phyloP scores from a whole-genome alignment of 2,888 invertebrate genomes.

The Rhamnusium bicolor region DNA sequence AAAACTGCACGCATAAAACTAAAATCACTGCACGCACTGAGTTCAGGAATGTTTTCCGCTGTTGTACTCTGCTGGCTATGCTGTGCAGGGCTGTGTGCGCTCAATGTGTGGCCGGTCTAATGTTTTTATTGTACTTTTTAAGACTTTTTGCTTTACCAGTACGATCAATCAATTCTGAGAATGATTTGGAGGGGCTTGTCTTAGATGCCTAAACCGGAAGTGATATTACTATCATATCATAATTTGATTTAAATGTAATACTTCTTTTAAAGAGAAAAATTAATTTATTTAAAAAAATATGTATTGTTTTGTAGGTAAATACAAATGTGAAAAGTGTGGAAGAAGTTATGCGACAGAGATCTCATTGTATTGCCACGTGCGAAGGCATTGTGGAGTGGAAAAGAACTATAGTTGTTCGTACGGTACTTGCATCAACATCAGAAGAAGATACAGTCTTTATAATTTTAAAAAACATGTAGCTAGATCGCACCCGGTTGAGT shows the following conservation, averaged over 20 bases:
- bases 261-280: neutral
- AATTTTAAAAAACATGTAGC: constrained; percentile 26
- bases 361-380: constrained; percentile 11
- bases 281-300: neutral
- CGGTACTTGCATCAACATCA: constrained; percentile 1
- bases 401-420: constrained; percentile 9
- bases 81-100: too few species aligned
- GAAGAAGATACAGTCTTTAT: constrained; percentile 18
- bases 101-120: too few species aligned
- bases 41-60: too few species aligned
- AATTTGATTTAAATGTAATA: neutral
- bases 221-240: neutral
- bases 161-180: too few species aligned
- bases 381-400: constrained; percentile 17
- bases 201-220: too few species aligned
- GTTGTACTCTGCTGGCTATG: too few species aligned
- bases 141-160: too few species aligned
- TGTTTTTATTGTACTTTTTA: too few species aligned
- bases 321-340: constrained; percentile 22
- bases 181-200: too few species aligned
- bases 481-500: constrained; percentile 23
- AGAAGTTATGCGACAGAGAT: constrained; percentile 17
- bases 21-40: too few species aligned
- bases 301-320: constrained; percentile 16
- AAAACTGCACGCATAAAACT: too few species aligned